Conservation (phyloP, 2,888 invertebrate genomes). For the Meliscaeva auricollis region DNA sequence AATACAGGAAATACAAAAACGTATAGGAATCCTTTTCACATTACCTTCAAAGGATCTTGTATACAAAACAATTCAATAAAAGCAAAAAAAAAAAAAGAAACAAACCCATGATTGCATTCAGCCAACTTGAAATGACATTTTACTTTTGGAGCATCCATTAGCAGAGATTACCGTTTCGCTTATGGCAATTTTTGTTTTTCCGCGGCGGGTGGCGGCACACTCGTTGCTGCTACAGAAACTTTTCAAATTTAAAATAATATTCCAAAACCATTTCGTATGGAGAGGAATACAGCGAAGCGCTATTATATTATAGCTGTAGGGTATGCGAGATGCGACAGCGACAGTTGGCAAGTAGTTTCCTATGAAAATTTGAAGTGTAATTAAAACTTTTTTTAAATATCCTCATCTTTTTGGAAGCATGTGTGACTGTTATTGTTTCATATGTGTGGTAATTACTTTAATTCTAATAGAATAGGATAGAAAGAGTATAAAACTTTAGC, state of each 20-base stretch:
- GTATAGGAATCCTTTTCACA: too few relatives aligned
- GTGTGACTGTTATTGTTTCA: constrained; percentile 34
- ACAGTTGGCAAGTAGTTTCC: constrained; percentile 60
- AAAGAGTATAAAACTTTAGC: too few relatives aligned
- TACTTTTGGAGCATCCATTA: constrained; percentile 59
- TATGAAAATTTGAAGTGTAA: constrained; percentile 59
- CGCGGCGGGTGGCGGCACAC: constrained; percentile 33
- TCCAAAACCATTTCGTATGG: constrained; percentile 35
- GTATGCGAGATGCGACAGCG: constrained; percentile 1
- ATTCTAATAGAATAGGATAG: too few relatives aligned
- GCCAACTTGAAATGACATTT: not conserved
- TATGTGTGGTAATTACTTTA: constrained; percentile 54
- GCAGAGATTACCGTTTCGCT: constrained; percentile 53
- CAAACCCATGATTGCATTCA: not conserved
- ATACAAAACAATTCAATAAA: too few relatives aligned
- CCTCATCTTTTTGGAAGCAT: constrained; percentile 46
- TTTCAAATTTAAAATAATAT: constrained; percentile 75
- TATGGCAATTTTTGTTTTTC: constrained; percentile 41
- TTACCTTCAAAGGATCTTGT: not conserved
- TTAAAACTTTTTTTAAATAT: constrained; percentile 65
- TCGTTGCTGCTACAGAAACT: constrained; percentile 53
- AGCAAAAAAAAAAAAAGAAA: constrained; percentile 27
- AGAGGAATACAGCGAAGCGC: not conserved
- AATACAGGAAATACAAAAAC: too few relatives aligned
- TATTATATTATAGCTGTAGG: not conserved